Evolutionary conservation across 2,113 vertebrate genomes (phyloP).

Genomic region (Heterochromis multidens): DNA sequence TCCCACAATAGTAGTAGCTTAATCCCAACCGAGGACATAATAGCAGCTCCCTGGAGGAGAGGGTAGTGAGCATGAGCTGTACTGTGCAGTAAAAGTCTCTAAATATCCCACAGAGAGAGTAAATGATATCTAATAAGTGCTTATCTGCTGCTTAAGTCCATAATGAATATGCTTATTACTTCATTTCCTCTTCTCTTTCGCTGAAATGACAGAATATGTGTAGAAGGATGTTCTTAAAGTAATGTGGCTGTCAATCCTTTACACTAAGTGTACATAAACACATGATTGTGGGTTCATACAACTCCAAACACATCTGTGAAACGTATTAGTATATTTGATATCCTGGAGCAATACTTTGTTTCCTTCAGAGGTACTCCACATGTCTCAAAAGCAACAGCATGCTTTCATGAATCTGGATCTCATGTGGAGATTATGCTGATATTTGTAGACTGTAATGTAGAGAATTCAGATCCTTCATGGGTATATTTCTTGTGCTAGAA

Average conservation of each 20-base stretch:
- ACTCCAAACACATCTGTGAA: conserved; percentile 21
- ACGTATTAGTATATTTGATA: conserved; percentile 12
- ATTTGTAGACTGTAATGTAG: background rate
- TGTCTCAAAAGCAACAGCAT: background rate
- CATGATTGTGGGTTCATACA: background rate
- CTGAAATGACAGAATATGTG: conserved; percentile 12
- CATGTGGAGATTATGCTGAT: background rate
- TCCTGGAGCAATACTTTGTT: background rate
- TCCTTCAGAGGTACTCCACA: background rate
- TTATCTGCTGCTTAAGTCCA: conserved; percentile 12
- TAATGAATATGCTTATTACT: conserved; percentile 41
- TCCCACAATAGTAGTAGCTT: conserved; percentile 21
- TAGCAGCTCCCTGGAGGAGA: conserved; percentile 20
- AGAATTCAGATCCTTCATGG: background rate
- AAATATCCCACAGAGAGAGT: background rate
- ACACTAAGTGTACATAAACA: background rate
- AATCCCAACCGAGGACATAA: conserved; percentile 15
- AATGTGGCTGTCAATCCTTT: background rate
- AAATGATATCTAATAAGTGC: background rate
- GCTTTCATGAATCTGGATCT: background rate
- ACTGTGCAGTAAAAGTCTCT: background rate
- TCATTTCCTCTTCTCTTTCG: conserved; percentile 37
- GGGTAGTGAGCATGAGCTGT: background rate
- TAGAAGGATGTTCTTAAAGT: background rate
- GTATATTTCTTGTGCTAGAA: background rate